Evolutionary conservation across 92 coral and sea anemone species (phyloP).

Genomic region (Parazoanthus atlanticus): DNA sequence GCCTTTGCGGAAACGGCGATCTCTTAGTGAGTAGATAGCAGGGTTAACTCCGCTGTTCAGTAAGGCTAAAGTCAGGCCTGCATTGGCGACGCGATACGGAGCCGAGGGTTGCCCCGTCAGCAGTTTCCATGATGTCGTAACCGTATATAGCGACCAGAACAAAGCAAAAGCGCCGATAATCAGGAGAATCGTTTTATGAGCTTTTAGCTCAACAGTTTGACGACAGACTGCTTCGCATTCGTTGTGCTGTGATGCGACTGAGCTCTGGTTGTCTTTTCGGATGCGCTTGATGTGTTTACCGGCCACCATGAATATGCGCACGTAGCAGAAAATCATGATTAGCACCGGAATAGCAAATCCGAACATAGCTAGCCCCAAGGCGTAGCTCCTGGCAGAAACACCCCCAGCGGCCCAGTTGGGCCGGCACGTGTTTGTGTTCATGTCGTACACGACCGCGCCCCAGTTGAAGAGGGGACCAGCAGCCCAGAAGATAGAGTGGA

Average conservation of each 20-base stretch:
- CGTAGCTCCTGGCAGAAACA: slow-evolving; percentile 42
- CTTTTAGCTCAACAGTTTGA: slow-evolving; percentile 48
- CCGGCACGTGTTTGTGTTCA: slow-evolving; percentile 61
- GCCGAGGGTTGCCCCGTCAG: slow-evolving; percentile 46
- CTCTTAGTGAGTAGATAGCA: slow-evolving; percentile 53
- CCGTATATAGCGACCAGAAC: slow-evolving; percentile 58
- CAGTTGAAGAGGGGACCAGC: slow-evolving; percentile 55
- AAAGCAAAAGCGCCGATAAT: slow-evolving; percentile 54
- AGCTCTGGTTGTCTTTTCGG: slow-evolving; percentile 42
- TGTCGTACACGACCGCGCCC: slow-evolving; percentile 57
- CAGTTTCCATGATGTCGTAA: slow-evolving; percentile 49
- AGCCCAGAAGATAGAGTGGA: slow-evolving; percentile 66
- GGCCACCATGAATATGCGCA: slow-evolving; percentile 55
- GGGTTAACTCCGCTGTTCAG: slow-evolving; percentile 56
- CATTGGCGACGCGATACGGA: slow-evolving; percentile 59
- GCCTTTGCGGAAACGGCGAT: slow-evolving; percentile 67
- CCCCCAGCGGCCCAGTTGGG: slow-evolving; percentile 65
- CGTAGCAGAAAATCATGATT: slow-evolving; percentile 56
- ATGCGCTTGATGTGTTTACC: slow-evolving; percentile 51
- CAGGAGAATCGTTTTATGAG: slow-evolving; percentile 64
- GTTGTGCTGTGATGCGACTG: slow-evolving; percentile 24
- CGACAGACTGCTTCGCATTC: background rate
- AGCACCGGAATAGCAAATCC: slow-evolving; percentile 55
- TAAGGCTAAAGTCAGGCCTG: slow-evolving; percentile 60
- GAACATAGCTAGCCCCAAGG: slow-evolving; percentile 39